These are phyloP conservation scores for Drosophila planitibia DNA, from an alignment of 2,888 invertebrate genomes.

Conservation along the genomic window DNA sequence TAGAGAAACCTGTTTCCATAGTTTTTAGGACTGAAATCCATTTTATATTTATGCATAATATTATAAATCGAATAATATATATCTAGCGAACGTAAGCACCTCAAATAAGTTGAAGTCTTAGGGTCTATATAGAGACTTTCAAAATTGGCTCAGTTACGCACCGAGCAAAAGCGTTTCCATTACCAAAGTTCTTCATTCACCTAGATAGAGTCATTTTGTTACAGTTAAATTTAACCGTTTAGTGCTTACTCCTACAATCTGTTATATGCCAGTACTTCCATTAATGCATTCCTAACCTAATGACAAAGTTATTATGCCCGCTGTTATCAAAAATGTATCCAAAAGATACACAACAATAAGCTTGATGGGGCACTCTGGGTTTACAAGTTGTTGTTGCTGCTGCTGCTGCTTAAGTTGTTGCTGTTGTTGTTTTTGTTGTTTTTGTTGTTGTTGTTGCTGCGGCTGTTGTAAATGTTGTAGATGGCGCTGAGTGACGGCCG, in stretches of 20 bases:
- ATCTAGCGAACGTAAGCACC: background rate
- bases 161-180: background rate
- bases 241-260: slow-evolving; percentile 27
- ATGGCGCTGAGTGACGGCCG: slow-evolving; percentile 77
- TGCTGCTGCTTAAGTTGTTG: slow-evolving; percentile 38
- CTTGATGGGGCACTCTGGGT: slow-evolving; percentile 67
- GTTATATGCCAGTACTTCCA: slow-evolving; percentile 37
- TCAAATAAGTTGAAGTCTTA: background rate
- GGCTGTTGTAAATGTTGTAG: slow-evolving; percentile 62
- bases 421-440: slow-evolving; percentile 46
- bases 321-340: slow-evolving; percentile 79
- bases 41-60: background rate
- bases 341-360: slow-evolving; percentile 78
- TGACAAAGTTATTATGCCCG: slow-evolving; percentile 75
- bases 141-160: background rate
- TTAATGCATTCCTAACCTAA: slow-evolving; percentile 66
- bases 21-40: background rate
- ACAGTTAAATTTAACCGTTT: slow-evolving; percentile 21
- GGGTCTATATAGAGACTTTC: background rate
- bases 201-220: slow-evolving; percentile 24
- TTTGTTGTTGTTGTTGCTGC: slow-evolving; percentile 39
- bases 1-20: background rate
- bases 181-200: background rate
- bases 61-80: background rate
- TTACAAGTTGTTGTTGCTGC: slow-evolving; percentile 65